Base-by-base conservation (phyloP, 2,113 vertebrate species). In the Dicentrarchus labrax region DNA sequence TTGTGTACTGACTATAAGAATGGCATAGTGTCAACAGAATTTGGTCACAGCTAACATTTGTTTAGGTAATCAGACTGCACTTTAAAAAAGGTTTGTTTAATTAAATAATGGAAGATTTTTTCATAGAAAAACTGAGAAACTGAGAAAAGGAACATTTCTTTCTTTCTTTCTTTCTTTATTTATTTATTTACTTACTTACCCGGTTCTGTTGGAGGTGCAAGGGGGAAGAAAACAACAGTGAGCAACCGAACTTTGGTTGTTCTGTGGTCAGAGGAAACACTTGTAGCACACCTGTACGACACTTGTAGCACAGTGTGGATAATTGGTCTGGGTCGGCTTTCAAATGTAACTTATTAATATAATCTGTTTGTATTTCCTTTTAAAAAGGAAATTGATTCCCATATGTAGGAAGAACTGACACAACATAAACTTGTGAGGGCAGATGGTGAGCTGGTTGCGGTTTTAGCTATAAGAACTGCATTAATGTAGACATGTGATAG, bases 401-500 rank as follows among this genome's bases (percentile, higher is more conserved):
- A 15, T 13, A 15, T 61, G 53, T 21, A 5, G 3, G 9, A 39
- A 70, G 64, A 61, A n/a, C 9, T 36, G 38, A 38, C 21, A 67
- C 56, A 50, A n/a, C 30, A 48, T 41, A 62, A 74, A 45, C 53
- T 41, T 47, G 17, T 78, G 13, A 45, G 72, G 12, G 41, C 59
- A 70, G 66, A 87, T 80, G 53, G 54, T 43, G 43, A 62, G 19
- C 65, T 30, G 30, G 2, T 30, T 30, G 30, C 30, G 2, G 30
- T 30, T 30, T 77, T 53, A 43, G 11, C 15, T 76, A 3, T 56
- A 72, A 72, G 68, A 78, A 51, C n/a, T 66, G 11, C 47, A 12
- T 51, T 53, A 75, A 41, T 72, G 19, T 85, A 73, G 53, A 68
- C n/a, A 48, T 57, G 66, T 0, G 21, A 75, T 30, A 78, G 75